A percentile compares a stretch with the other conserved stretches of the same genome.
These are phyloP conservation scores for Semnopithecus entellus DNA, from an alignment of 2,113 vertebrate species.

Conservation along the genomic window DNA sequence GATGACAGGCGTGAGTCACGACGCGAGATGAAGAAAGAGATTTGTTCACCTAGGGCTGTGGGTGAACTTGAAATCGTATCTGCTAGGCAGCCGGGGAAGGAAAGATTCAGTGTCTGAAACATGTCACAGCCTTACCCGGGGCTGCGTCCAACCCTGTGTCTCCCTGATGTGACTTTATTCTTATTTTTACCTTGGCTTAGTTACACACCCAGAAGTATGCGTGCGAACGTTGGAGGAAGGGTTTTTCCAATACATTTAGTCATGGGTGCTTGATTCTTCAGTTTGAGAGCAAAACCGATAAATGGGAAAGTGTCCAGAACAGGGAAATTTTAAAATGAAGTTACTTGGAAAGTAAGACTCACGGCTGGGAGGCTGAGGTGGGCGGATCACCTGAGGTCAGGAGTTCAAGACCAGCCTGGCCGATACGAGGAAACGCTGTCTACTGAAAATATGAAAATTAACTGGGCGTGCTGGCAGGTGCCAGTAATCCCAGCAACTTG, in stretches of 20 bases:
- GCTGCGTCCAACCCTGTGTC: not conserved
- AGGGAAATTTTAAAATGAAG: not conserved
- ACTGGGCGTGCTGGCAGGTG: no score
- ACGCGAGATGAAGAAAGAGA: rapidly evolving
- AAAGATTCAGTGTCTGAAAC: not conserved
- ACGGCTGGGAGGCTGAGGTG: rapidly evolving
- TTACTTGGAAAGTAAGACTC: not conserved
- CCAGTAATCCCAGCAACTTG: no score
- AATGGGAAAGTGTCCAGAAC: rapidly evolving
- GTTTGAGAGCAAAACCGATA: not conserved
- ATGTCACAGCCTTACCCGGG: rapidly evolving
- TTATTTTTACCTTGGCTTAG: no score
- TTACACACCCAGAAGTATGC: rapidly evolving
- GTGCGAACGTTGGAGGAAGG: not conserved
- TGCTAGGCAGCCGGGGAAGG: rapidly evolving
- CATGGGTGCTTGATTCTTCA: not conserved
- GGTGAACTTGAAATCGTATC: not conserved
- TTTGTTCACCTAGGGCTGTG: not conserved
- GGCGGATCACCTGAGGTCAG: no score
- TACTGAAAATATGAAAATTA: no score
- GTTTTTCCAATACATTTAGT: not conserved
- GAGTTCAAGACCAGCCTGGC: no score
- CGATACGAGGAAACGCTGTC: rapidly evolving
- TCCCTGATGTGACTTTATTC: rapidly evolving
- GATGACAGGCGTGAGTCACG: no score